Evolutionary conservation across 2,797 vertebrate species (phyloP), one percentile per base, ranked within the genome.

Genomic region (Clarias platycephalus): DNA sequence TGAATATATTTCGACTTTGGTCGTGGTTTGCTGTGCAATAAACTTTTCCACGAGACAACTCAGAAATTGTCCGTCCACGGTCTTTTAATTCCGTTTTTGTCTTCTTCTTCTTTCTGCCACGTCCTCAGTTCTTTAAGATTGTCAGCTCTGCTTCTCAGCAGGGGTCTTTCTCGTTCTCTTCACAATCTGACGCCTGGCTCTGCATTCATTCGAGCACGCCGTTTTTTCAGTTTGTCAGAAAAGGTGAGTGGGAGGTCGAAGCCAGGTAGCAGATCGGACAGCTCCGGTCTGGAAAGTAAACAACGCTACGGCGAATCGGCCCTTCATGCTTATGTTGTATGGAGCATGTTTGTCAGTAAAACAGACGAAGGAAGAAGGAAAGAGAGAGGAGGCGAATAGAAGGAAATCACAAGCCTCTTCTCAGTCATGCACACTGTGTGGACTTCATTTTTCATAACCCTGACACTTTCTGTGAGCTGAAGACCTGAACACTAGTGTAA

Each of bases 21-120:
- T 10, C 18, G 8, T 28, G 13, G 16, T 66, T 34, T 63, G 31
- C 20, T 1, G 40, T 68, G 81, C 71, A 90, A 86, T 94, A 91
- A 92, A 87, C 91, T 92, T 94, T 94, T 93, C 92, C 90, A 92
- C 87, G 88, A 85, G 86, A 88, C 88, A 87, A 90, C 87, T 91
- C 90, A 93, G 91, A 91, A 94, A 94, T 93, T 93, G 90, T 93
- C 92, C 89, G 84, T 91, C 90, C 89, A 83, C 86, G 67, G 68
- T 88, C 87, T 77, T 88, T 86, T 70, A 81, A 49, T 87, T 63
- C 60, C 68, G 58, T 88, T 85, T 87, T 85, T 55, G 85, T 74
- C 88, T 10, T 20, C 87, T 37, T 71, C 67, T 86, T 88, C 84
- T 90, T 93, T 91, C 91, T 91, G 89, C 86, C 83, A 89, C 91